These are phyloP conservation scores for Piscicola geometra DNA, from an alignment of 2,888 invertebrate genomes.

Conservation along the genomic window DNA sequence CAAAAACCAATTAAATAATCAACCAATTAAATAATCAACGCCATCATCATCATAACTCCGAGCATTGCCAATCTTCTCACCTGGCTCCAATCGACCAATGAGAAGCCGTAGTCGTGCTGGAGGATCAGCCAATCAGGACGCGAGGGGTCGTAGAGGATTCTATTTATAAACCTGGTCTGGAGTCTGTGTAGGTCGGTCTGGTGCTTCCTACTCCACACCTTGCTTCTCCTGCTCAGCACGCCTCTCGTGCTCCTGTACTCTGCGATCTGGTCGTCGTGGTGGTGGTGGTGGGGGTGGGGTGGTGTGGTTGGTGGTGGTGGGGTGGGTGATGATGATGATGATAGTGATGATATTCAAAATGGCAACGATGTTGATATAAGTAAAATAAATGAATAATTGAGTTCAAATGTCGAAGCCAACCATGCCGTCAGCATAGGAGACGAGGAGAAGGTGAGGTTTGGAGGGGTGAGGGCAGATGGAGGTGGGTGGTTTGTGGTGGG, in stretches of 20 bases:
- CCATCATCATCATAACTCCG: neutral
- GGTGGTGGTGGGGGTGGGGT: neutral
- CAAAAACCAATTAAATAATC: neutral
- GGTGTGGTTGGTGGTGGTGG: too few species aligned
- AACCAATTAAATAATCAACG: neutral
- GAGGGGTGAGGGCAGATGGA: neutral
- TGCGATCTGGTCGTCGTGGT: neutral
- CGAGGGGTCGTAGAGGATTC: neutral
- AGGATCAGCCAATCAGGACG: slow-evolving; percentile 5
- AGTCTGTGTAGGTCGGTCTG: neutral
- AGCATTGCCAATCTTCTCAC: neutral
- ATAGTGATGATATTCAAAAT: too few species aligned
- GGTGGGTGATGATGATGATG: too few species aligned
- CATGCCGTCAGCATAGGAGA: slow-evolving; percentile 4
- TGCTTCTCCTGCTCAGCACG: neutral
- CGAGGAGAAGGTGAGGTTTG: neutral
- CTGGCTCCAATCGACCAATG: slow-evolving; percentile 11
- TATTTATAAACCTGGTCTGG: neutral
- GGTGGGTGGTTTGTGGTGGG: neutral
- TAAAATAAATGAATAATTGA: too few species aligned
- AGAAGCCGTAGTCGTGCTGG: slow-evolving; percentile 25
- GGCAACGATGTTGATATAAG: too few species aligned
- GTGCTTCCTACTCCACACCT: neutral
- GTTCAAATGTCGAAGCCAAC: too few species aligned
- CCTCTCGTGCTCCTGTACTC: neutral